Percentiles rank a stretch among this genome's conserved stretches.
Evolutionary conservation across 2,888 invertebrate genomes (phyloP).

Genomic region (Rhynchonema sp.): DNA sequence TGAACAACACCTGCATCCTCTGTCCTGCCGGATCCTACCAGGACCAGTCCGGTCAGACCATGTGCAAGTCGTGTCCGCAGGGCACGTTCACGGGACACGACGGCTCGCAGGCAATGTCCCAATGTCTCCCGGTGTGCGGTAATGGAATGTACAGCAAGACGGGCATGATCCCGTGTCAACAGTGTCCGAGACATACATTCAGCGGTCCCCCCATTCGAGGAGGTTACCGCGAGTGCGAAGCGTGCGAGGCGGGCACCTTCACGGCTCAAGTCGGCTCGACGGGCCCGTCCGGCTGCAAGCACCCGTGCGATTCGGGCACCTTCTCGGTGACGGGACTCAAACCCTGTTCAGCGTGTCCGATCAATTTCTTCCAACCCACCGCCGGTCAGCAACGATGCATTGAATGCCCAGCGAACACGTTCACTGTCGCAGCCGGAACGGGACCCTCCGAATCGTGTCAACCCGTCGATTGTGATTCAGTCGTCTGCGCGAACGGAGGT

Average conservation of each 20-base stretch:
- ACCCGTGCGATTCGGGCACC: constrained; percentile 54
- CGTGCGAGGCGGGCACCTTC: constrained; percentile 42
- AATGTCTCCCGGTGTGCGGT: constrained; percentile 46
- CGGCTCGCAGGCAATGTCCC: constrained; percentile 41
- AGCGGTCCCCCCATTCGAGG: constrained; percentile 21
- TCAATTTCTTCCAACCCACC: constrained; percentile 69
- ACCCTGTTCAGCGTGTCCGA: constrained; percentile 64
- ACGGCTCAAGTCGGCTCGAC: constrained; percentile 30
- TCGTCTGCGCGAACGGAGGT: constrained; percentile 22
- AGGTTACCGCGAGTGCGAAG: constrained; percentile 44
- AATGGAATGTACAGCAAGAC: constrained; percentile 87
- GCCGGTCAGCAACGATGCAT: constrained; percentile 63
- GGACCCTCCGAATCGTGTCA: constrained; percentile 65
- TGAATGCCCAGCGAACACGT: constrained; percentile 75
- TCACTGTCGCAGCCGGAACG: constrained; percentile 58
- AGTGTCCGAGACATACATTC: constrained; percentile 79
- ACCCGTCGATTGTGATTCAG: constrained; percentile 45
- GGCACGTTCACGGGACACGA: constrained; percentile 66
- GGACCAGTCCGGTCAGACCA: constrained; percentile 65
- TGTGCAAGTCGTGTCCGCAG: constrained; percentile 77
- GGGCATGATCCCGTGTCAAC: constrained; percentile 76
- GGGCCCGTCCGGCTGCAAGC: constrained; percentile 33
- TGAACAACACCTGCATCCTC: constrained; percentile 64
- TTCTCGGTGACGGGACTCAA: constrained; percentile 71
- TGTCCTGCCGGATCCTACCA: constrained; percentile 80